Conservation (phyloP, 2,888 invertebrate genomes). For the Galerucella pusilla region DNA sequence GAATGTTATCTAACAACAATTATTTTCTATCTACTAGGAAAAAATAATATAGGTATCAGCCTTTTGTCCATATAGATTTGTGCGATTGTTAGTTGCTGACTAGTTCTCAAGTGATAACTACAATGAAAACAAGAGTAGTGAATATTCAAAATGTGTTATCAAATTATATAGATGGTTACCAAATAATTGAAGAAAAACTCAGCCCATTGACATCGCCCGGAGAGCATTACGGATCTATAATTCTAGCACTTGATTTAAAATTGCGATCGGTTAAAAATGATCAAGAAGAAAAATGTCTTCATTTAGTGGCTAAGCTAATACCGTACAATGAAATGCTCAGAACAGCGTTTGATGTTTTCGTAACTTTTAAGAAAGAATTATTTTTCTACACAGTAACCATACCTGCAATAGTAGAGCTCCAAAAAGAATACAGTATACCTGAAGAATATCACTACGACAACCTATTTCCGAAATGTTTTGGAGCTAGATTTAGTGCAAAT, state of each 20-base stretch:
- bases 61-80: too few species aligned
- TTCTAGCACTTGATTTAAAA: slow-evolving; percentile 58
- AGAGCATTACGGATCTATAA: slow-evolving; percentile 73
- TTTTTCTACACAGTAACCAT: slow-evolving; percentile 67
- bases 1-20: too few species aligned
- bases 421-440: slow-evolving; percentile 65
- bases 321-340: slow-evolving; percentile 69
- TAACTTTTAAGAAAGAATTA: slow-evolving; percentile 71
- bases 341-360: slow-evolving; percentile 68
- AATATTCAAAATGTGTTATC: slow-evolving; percentile 56
- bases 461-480: slow-evolving; percentile 68
- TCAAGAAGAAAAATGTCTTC: slow-evolving; percentile 58
- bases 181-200: slow-evolving; percentile 62
- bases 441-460: slow-evolving; percentile 61
- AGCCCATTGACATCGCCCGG: slow-evolving; percentile 68
- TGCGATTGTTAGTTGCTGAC: too few species aligned
- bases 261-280: slow-evolving; percentile 25
- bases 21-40: too few species aligned
- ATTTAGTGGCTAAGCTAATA: slow-evolving; percentile 70
- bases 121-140: slow-evolving; percentile 55
- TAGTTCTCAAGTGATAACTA: not conserved
- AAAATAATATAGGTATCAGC: too few species aligned
- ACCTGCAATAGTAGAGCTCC: slow-evolving; percentile 66
- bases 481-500: slow-evolving; percentile 66
- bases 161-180: slow-evolving; percentile 53